Evolutionary conservation across 2,113 vertebrate species (phyloP).

Genomic region (Podocnemis expansa): DNA sequence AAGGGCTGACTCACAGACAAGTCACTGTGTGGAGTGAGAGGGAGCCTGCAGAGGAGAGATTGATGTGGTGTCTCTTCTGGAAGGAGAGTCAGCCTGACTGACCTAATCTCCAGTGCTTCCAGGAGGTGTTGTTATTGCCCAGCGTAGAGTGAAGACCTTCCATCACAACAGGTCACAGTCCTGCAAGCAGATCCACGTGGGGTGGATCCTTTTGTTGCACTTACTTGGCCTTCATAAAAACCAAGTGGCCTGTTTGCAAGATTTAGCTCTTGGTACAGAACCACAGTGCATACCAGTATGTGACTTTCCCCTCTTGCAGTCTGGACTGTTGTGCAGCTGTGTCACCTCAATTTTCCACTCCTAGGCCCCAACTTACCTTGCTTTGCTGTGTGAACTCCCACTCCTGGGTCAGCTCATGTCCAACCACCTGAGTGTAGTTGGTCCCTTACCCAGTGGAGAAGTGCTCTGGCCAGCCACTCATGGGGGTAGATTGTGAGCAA

Average conservation of each 20-base stretch:
- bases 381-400: too few species aligned
- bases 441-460: too few species aligned
- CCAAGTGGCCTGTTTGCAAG: not conserved
- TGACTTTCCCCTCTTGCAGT: too few species aligned
- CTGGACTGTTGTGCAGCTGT: too few species aligned
- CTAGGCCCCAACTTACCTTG: too few species aligned
- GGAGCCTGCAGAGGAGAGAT: not conserved
- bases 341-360: too few species aligned
- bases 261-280: not conserved
- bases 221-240: not conserved
- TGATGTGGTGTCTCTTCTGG: not conserved
- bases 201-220: not conserved
- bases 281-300: not conserved
- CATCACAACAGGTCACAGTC: too few species aligned
- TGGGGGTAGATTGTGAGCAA: too few species aligned
- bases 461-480: too few species aligned
- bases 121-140: not conserved
- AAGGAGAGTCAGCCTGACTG: not conserved
- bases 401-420: too few species aligned
- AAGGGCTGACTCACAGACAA: not conserved
- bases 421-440: too few species aligned
- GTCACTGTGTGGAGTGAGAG: not conserved
- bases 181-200: not conserved
- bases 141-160: not conserved
- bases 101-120: not conserved